Conservation (phyloP, 1,140 invertebrate species). For the Eueides isabella region DNA sequence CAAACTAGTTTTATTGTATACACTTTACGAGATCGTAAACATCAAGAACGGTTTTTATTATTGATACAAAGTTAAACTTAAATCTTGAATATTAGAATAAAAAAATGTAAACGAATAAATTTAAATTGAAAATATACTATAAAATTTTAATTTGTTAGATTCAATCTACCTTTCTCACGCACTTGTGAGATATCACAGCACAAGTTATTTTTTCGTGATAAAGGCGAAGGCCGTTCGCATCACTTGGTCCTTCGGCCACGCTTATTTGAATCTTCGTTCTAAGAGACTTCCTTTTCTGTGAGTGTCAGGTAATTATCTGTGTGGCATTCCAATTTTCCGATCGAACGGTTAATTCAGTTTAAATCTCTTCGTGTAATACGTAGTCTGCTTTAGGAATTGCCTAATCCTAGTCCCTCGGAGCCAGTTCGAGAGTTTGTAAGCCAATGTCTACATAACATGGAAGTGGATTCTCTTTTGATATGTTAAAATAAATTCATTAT, state of each 20-base stretch:
- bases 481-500: background rate
- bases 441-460: constrained; percentile 48
- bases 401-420: constrained; percentile 73
- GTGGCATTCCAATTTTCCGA: constrained; percentile 82
- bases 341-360: constrained; percentile 81
- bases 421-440: constrained; percentile 51
- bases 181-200: constrained; percentile 18
- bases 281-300: constrained; percentile 78
- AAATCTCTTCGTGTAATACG: constrained; percentile 80
- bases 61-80: constrained; percentile 3
- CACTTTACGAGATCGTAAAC: background rate
- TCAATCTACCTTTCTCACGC: background rate
- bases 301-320: constrained; percentile 82
- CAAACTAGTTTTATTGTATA: background rate
- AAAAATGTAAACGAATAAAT: background rate
- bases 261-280: constrained; percentile 78
- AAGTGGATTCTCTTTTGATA: constrained; percentile 49
- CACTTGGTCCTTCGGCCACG: constrained; percentile 71
- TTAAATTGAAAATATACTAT: background rate
- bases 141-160: background rate
- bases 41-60: background rate
- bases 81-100: background rate
- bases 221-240: constrained; percentile 55
- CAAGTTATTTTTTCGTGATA: constrained; percentile 48
- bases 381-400: constrained; percentile 65